These are phyloP conservation scores for Sula dactylatra DNA, from an alignment of 2,113 vertebrate genomes.

Conservation along the genomic window DNA sequence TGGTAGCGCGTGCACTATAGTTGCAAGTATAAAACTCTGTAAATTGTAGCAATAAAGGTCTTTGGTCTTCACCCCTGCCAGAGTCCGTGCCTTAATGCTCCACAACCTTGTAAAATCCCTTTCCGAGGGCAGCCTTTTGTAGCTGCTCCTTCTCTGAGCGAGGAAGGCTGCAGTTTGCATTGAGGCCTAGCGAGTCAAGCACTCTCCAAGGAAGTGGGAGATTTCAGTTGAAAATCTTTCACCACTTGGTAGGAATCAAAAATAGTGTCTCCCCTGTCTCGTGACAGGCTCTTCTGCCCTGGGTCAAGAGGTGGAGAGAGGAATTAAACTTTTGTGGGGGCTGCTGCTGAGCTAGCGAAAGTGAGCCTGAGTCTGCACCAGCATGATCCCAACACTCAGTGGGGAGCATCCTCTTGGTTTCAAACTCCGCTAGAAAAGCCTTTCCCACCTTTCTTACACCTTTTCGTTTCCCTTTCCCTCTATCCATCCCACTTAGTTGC, in stretches of 20 bases:
- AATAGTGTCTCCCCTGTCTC: neutral
- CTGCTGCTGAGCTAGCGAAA: neutral
- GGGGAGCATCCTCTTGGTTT: neutral
- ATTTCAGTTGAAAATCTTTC: neutral
- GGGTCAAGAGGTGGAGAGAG: neutral
- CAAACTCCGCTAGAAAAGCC: neutral
- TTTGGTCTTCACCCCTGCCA: no score
- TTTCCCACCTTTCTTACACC: neutral
- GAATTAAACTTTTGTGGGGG: neutral
- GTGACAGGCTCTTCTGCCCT: neutral
- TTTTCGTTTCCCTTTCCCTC: neutral
- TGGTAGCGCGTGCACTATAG: no score
- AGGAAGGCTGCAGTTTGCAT: neutral
- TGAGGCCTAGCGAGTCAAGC: neutral
- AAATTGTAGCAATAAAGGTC: no score
- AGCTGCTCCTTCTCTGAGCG: neutral
- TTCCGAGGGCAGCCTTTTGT: neutral
- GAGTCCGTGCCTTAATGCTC: no score
- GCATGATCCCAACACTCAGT: fast-evolving
- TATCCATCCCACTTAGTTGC: neutral
- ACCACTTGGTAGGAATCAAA: neutral
- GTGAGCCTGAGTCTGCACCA: neutral
- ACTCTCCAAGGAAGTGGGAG: neutral
- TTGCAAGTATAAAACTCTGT: no score
- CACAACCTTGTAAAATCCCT: neutral